Base-by-base conservation (phyloP, 1,140 invertebrate species). In the Zaprionus tsacasi region DNA sequence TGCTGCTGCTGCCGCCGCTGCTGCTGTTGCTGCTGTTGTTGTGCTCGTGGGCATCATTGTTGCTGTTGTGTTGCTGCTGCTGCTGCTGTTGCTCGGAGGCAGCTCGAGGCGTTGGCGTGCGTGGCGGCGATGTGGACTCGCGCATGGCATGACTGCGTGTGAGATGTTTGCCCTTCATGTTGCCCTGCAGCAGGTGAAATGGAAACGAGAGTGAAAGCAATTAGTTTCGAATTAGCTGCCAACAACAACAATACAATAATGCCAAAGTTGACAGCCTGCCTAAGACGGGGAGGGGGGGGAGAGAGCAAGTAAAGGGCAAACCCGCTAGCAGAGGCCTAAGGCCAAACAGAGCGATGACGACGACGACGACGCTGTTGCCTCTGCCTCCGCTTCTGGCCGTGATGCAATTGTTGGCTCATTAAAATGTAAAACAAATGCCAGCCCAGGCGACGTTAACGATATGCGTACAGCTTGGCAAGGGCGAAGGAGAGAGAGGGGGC, bases 71-170 rank as follows among this genome's bases (percentile, higher is more conserved):
- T n/a, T 40, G 80, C 81, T 65, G 27, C 27, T 30, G 27, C 27
- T 30, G 27, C 27, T 30, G 27, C 27, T 76, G 86, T 80, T 75
- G 89, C 71, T 89, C 81, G 52, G 78, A 81, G 81, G 72, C 76
- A 79, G 81, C 79, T 56, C 93, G 93, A 79, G 94, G 94, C 68
- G 94, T 95, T 60, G 95, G 94, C 78, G 96, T 95, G 76, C 96
- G 95, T 40, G 96, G 97, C 13, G 97, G 97, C 27, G 97, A 98
- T 60, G 96, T 95, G 71, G 97, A 96, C 93, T 98, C 97, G 87
- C 96, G 95, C 93, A 98, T 96, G 70, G 97, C 97, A 94, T 97
- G 96, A 83, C 97, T 98, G 87, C 97, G 95, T 27, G 97, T 96
- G 77, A 98, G 93, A 90, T 97, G 94, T 93, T 98, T 97, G 64